phyloP scores from a whole-genome alignment of 2,888 invertebrate genomes.

The Rugalucina vietnamica region DNA sequence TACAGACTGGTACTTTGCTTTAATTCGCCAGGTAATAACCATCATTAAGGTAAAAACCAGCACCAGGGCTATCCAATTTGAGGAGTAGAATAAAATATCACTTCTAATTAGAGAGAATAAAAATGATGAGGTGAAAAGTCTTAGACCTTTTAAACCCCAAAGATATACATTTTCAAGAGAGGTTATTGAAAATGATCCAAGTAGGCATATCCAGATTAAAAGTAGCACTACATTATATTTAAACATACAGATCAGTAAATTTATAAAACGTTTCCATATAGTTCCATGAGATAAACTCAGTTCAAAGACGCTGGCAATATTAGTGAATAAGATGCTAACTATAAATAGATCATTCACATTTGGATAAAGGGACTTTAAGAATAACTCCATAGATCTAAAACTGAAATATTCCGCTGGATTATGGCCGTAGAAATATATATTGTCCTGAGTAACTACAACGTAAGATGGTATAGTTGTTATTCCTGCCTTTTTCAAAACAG shows the following conservation, averaged over 20 bases:
- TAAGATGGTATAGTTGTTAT: constrained; percentile 79
- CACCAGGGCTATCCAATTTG: constrained; percentile 66
- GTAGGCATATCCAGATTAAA: constrained; percentile 84
- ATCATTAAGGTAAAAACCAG: constrained; percentile 69
- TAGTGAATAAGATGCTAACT: constrained; percentile 84
- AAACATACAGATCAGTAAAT: constrained; percentile 83
- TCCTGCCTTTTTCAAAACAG: constrained; percentile 63
- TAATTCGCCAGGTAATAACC: constrained; percentile 45
- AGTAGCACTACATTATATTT: constrained; percentile 84
- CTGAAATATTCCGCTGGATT: constrained; percentile 84
- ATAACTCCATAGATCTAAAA: constrained; percentile 84
- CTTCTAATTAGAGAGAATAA: constrained; percentile 75
- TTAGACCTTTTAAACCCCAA: constrained; percentile 77
- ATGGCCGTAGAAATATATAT: constrained; percentile 83
- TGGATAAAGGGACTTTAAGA: constrained; percentile 84
- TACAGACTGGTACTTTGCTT: constrained; percentile 19
- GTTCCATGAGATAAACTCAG: constrained; percentile 83
- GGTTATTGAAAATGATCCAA: constrained; percentile 84
- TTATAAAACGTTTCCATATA: constrained; percentile 79
- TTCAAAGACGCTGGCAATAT: constrained; percentile 84
- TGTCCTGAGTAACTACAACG: constrained; percentile 84
- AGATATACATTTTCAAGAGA: constrained; percentile 81
- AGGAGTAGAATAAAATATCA: constrained; percentile 75
- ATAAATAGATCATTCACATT: constrained; percentile 86
- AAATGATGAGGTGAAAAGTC: constrained; percentile 80